These are phyloP conservation scores for Parotia lawesii DNA, from an alignment of 2,113 vertebrate genomes.

Conservation along the genomic window DNA sequence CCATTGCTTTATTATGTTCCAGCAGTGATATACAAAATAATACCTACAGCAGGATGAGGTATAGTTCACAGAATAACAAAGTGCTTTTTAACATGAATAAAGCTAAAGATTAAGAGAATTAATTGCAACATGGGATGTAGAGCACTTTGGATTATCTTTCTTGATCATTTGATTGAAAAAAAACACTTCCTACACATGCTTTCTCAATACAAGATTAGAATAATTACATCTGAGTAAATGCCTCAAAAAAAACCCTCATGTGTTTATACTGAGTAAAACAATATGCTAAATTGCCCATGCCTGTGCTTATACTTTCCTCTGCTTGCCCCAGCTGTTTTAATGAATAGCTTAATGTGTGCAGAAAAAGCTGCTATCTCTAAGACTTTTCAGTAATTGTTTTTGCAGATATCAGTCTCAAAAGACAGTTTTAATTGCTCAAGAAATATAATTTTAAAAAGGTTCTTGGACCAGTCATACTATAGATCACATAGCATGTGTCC, in stretches of 20 bases:
- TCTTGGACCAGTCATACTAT: background rate
- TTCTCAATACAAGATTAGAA: constrained; percentile 25
- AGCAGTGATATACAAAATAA: background rate
- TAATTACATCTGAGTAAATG: constrained; percentile 39
- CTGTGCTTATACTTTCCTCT: background rate
- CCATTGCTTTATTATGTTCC: background rate
- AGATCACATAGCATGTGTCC: background rate
- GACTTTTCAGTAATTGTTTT: background rate
- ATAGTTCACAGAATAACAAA: background rate
- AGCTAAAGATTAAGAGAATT: constrained; percentile 42
- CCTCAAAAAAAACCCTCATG: background rate
- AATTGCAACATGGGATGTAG: background rate
- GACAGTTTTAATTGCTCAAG: background rate
- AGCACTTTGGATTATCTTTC: constrained; percentile 42
- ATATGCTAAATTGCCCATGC: background rate
- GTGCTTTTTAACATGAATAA: constrained; percentile 40
- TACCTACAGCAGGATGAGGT: background rate
- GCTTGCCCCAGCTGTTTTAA: background rate
- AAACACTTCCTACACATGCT: constrained; percentile 11
- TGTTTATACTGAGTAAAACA: constrained; percentile 6
- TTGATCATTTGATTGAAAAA: constrained; percentile 47
- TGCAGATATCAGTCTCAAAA: background rate
- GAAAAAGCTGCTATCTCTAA: background rate
- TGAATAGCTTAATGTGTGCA: background rate
- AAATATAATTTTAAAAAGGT: background rate